Base-by-base conservation (phyloP, 2,113 vertebrate species). In the Tetraodon nigroviridis region DNA sequence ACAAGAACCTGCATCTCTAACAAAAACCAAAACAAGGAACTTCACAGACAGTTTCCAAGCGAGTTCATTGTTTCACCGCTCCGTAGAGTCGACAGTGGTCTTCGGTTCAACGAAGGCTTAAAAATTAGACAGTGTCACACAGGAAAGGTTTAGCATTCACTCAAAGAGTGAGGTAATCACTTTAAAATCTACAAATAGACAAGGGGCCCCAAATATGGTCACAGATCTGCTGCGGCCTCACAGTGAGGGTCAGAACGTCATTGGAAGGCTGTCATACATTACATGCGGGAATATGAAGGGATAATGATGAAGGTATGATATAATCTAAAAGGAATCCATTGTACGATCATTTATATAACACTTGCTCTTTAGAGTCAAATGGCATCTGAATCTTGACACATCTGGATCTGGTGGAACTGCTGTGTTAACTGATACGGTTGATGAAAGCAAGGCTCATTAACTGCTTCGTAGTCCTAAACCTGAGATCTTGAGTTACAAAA, bases 61-160 rank as follows among this genome's bases (percentile, higher is more conserved):
- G 7, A 2, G 2, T 17, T 48, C 37, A 8, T 51, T 53, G 50
- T 76, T 82, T 79, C 51, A 27, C 21, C 62, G 55, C 69, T 46
- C 51, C 12, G 40, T 21, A 51, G 41, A 53, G 55, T 37, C 64
- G 73, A 12, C 32, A 37, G 66, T 16, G 61, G 62, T 70, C 66
- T 64, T 62, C 54, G 64, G 70, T 62, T 80, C 47, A 67, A 69
- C 14, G 18, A 41, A 71, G 61, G 86, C 61, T 89, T 87, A 88
- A 82, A 64, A 41, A 84, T 87, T 88, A 83, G 71, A 80, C 83
- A 76, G 27, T 63, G 55, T 61, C 64, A 62, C 73, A 69, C 29
- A 83, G 61, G 24, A 54, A 65, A 65, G 70, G 68, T 87, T 84
- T 75, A 71, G 71, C 61, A 86, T 86, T 85, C 84, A 85, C 73